phyloP scores from a whole-genome alignment of 2,888 invertebrate species.

The Tromatobia lineatoria region DNA sequence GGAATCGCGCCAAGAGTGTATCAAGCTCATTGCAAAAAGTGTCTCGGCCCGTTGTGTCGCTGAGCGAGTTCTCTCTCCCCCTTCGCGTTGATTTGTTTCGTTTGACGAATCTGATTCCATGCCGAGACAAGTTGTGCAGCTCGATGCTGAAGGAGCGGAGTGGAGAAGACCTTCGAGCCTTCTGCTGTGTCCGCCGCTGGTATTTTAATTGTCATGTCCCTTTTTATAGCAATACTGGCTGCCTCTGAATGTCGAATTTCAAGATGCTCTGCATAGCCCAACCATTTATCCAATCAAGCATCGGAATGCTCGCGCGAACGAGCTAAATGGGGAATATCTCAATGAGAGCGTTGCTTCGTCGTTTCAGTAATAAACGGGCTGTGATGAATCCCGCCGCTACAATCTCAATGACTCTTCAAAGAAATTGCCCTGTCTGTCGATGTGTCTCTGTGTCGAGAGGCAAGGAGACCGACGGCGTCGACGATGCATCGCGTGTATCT shows the following conservation, averaged over 20 bases:
- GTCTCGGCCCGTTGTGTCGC: constrained; percentile 19
- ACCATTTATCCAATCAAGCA: constrained; percentile 69
- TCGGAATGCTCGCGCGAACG: constrained; percentile 58
- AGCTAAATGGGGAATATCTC: constrained; percentile 64
- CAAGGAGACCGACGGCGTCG: constrained; percentile 17
- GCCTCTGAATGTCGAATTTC: constrained; percentile 67
- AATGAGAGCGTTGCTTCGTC: constrained; percentile 52
- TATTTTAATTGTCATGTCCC: constrained; percentile 70
- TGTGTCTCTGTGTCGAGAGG: constrained; percentile 4
- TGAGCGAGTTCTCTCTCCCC: background rate
- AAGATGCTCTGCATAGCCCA: constrained; percentile 69
- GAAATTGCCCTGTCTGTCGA: constrained; percentile 46
- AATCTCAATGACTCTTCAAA: constrained; percentile 62
- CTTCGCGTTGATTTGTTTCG: constrained; percentile 66
- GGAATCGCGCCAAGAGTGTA: constrained; percentile 60
- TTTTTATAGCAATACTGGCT: constrained; percentile 60
- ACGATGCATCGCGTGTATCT: background rate
- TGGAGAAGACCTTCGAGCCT: background rate
- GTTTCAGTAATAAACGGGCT: constrained; percentile 68
- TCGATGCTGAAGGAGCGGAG: background rate
- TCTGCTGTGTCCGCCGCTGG: constrained; percentile 46
- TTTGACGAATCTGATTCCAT: constrained; percentile 68
- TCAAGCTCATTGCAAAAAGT: constrained; percentile 50
- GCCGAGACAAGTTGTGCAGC: constrained; percentile 42
- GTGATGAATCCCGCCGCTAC: constrained; percentile 63